Base-by-base conservation (phyloP, 2,113 vertebrate species). In the Channa maculata region DNA sequence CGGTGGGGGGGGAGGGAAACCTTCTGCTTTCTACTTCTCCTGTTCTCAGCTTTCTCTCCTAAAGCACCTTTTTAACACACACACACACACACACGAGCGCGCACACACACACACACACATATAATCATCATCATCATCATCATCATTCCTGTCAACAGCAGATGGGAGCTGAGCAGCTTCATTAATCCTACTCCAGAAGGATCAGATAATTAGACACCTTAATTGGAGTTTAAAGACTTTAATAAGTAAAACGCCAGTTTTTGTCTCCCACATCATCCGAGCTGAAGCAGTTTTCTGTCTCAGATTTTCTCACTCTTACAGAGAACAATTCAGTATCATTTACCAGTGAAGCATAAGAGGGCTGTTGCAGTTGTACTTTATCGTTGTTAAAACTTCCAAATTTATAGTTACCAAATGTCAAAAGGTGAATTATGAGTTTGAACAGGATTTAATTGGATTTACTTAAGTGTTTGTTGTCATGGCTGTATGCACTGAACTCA, bases 211-310 rank as follows among this genome's bases (percentile, higher is more conserved):
- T 88, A 86, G 54, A 59, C 58, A 51, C 2, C 64, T 64, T 90
- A 82, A 91, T 90, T 85, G 80, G 60, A 82, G 69, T 85, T 88
- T 91, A 86, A 91, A 72, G 65, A 85, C 65, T 85, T 80, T 77
- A 86, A 88, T 86, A 67, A 78, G 53, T 74, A 57, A 80, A 69
- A 85, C 14, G 52, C 37, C 75, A 49, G 58, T 67, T 81, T 75
- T 39, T 34, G 14, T 63, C 49, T 67, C 51, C 46, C n/a, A 52
- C n/a, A 5, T 59, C 45, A 24, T 78, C 45, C 37, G 10, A 3
- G 54, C 46, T 57, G 55, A 80, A 51, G 55, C 65, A 37, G 36
- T 36, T 54, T 1, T 44, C 15, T 10, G 49, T 45, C 52, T 37
- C 10, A 43, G 5, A 2, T 2, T 15, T 24, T 9, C 2, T 0